Base-by-base conservation (phyloP, 2,888 invertebrate genomes). In the Nymphalis polychloros region DNA sequence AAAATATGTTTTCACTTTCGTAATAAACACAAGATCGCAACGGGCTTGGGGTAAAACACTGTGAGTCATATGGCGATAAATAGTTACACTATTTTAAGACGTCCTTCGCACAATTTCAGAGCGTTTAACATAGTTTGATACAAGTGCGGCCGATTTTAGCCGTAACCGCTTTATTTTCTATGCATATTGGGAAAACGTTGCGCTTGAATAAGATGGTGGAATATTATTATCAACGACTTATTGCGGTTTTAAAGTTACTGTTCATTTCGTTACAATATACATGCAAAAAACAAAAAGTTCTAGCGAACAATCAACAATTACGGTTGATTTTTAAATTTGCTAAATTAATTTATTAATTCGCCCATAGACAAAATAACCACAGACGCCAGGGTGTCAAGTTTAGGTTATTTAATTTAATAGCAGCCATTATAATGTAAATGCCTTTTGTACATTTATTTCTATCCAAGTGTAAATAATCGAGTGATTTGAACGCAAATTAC, bases 91-190 rank as follows among this genome's bases (percentile, higher is more conserved):
- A 91, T 91, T 90, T 89, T 84, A 81, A 85, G 88, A 84, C 84
- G 91, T 85, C 92, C 92, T 92, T 92, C 89, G 79, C 88, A 87
- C 85, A 80, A 81, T 86, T 88, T 86, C 81, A 79, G 81, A 80
- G 81, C 80, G 81, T 84, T 87, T 86, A 88, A 86, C 85, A 84
- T 81, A 79, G 79, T 84, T 86, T 85, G 84, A 87, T 87, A 87
- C 73, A 77, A 79, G 77, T 47, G 59, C 63, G 60, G 48, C 27
- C 72, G 73, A 75, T 80, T 75, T 77, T 76, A 72, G 70, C 67
- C 74, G 69, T 69, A 66, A 68, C 73, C 27, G 59, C 60, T 64
- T 67, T 55, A 70, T 62, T 50, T 55, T 10, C 19, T 49, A 19
- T 27, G 19, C 46, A 59, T 52, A 16, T 59, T 47, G n/a, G 8